Evolutionary conservation across 2,888 invertebrate species (phyloP).

Genomic region (Drosophila neotestacea): DNA sequence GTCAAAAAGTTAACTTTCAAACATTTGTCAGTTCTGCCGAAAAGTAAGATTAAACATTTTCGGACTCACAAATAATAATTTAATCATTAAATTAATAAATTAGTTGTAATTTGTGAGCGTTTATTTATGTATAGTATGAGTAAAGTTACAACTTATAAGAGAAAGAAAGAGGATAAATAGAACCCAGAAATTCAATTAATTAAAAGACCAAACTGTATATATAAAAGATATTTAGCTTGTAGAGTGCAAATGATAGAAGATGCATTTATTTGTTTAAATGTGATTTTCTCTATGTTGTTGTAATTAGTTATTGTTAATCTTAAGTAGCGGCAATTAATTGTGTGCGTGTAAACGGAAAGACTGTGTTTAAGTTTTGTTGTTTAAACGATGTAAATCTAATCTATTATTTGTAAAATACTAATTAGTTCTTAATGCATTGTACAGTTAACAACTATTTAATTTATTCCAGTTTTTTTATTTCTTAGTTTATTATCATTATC

Average conservation of each 20-base stretch:
- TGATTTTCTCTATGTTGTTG: slow-evolving; percentile 22
- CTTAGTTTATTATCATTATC: slow-evolving; percentile 60
- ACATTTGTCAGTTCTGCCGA: slow-evolving; percentile 10
- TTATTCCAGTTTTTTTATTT: slow-evolving; percentile 64
- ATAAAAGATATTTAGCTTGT: slow-evolving; percentile 14
- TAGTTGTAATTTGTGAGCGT: slow-evolving; percentile 9
- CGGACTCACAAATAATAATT: too few species aligned
- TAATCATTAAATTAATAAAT: background rate
- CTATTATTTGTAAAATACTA: slow-evolving; percentile 21
- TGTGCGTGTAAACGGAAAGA: slow-evolving; percentile 78
- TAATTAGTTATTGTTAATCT: slow-evolving; percentile 54
- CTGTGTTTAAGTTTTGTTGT: slow-evolving; percentile 81
- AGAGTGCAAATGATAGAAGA: background rate
- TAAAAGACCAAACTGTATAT: slow-evolving; percentile 46
- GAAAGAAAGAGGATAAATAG: background rate
- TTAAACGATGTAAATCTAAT: slow-evolving; percentile 46
- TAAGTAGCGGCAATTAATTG: slow-evolving; percentile 82
- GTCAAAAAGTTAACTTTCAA: background rate
- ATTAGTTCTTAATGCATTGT: slow-evolving; percentile 51
- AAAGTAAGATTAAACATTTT: slow-evolving; percentile 30
- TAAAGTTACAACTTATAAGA: background rate
- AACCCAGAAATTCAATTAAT: slow-evolving; percentile 31
- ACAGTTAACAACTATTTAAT: slow-evolving; percentile 58
- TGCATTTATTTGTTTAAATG: slow-evolving; percentile 22
- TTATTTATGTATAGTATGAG: background rate